phyloP scores from a whole-genome alignment of 2,797 vertebrate genomes.

The Bradypodion ventrale region DNA sequence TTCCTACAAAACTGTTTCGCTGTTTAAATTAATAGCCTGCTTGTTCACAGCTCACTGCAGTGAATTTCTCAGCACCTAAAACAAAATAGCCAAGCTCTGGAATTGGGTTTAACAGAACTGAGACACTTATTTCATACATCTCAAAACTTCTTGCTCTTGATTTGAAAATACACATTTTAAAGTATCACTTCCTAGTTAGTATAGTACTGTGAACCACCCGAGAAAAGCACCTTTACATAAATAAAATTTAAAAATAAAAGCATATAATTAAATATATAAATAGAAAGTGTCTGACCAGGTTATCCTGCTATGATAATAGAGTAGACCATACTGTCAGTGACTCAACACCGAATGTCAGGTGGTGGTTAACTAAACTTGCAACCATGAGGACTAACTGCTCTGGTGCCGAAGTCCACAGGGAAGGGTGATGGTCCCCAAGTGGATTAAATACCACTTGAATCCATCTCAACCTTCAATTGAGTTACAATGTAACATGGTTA shows the following conservation, averaged over 20 bases:
- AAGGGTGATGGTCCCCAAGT: too few relatives aligned
- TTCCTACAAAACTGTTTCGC: slow-evolving; percentile 14
- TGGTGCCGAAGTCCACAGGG: too few relatives aligned
- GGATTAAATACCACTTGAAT: too few relatives aligned
- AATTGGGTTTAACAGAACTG: background rate
- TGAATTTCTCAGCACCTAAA: background rate
- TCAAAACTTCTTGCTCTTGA: background rate
- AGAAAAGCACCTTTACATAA: background rate
- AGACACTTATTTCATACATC: background rate
- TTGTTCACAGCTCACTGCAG: background rate
- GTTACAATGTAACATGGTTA: too few relatives aligned
- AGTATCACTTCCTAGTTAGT: background rate
- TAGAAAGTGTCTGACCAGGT: too few relatives aligned
- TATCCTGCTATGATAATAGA: too few relatives aligned
- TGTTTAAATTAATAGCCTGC: slow-evolving; percentile 24
- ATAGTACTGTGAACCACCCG: background rate
- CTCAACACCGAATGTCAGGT: too few relatives aligned
- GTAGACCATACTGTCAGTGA: too few relatives aligned
- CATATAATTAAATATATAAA: too few relatives aligned
- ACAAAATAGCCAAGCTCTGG: background rate
- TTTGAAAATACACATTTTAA: background rate
- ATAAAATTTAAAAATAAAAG: background rate
- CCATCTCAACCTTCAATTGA: too few relatives aligned
- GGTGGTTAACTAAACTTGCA: too few relatives aligned
- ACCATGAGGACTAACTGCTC: too few relatives aligned